Evolutionary conservation across 2,888 invertebrate species (phyloP), one percentile per base, ranked within the genome.

Genomic region (Acanthoscelides obtectus): DNA sequence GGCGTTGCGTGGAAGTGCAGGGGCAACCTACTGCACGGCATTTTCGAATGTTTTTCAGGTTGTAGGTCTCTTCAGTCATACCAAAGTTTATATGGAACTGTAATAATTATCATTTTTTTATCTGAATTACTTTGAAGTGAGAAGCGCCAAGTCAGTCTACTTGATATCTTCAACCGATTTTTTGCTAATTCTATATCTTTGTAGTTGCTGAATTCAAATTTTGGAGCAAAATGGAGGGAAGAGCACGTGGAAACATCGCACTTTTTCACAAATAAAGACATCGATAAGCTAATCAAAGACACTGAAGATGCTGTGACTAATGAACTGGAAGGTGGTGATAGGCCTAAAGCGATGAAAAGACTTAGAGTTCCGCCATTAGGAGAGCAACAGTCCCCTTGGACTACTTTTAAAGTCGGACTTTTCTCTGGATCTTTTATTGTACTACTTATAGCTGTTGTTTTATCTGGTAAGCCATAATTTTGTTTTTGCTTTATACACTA

Each of bases 281-380:
- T 95, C 73, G 94, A 94, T 82, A 90, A 93, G 72, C 86, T 96
- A 68, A 95, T 96, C 77, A 89, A 89, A 77, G 93, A 94, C 82
- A 94, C 94, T 0, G 95, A 96, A 85, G 88, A 87, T 70, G 86
- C 89, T 20, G 90, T 93, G 65, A 92, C 92, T 0, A 88, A 89
- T 76, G 91, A 92, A 77, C 87, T 92, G 64, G 92, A 96, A 84
- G 91, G 89, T 8, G 95, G 95, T 4, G 93, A 96, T 83, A 87
- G 95, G 69, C 92, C 93, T 80, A 92, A 90, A 78, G 96, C 95
- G 2, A 96, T 96, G 96, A 96, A 96, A 84, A 87, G 94, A 65
- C 86, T 96, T 22, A 85, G 95, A 70, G 95, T 95, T 0, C 96
- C 95, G 0, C 96, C 96, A 2, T 69, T 96, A 22, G 94, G 94